These are phyloP conservation scores for Ricordea florida DNA, from an alignment of 92 coral and sea anemone genomes.

Conservation along the genomic window DNA sequence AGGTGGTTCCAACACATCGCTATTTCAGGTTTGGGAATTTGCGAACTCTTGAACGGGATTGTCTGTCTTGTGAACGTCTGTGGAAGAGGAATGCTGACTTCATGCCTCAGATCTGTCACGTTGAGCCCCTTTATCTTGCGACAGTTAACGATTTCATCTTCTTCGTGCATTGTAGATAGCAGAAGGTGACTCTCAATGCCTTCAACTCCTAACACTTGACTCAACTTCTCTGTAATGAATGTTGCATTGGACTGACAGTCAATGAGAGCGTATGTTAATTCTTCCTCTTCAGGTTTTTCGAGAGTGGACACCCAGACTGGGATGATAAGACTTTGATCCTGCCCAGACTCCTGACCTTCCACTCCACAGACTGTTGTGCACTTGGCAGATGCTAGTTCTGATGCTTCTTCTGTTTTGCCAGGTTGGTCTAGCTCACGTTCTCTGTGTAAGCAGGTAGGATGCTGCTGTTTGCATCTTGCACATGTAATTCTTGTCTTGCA, in stretches of 20 bases:
- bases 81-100: conserved; percentile 26
- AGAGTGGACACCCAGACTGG: conserved; percentile 43
- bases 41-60: conserved; percentile 45
- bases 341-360: conserved; percentile 45
- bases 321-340: conserved; percentile 40
- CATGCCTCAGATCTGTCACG: conserved; percentile 11
- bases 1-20: conserved; percentile 53
- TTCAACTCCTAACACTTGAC: conserved; percentile 15
- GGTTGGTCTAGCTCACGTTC: no score
- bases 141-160: conserved; percentile 39
- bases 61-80: conserved; percentile 27
- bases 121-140: conserved; percentile 38
- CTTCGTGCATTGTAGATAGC: conserved; percentile 57
- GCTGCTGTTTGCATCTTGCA: conserved; percentile 22
- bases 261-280: conserved; percentile 52
- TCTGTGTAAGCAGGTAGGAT: conserved; percentile 49
- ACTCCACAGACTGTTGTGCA: conserved; percentile 30
- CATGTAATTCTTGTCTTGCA: no score
- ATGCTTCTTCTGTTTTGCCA: no score
- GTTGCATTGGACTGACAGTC: conserved; percentile 64
- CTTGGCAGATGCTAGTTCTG: no score
- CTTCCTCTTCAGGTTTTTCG: not conserved
- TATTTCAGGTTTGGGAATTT: conserved; percentile 61
- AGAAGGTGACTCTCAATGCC: conserved; percentile 45
- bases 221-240: conserved; percentile 44